Evolutionary conservation across 2,113 vertebrate species (phyloP), one percentile per base, ranked within the genome.

Genomic region (Hippocampus mohnikei): DNA sequence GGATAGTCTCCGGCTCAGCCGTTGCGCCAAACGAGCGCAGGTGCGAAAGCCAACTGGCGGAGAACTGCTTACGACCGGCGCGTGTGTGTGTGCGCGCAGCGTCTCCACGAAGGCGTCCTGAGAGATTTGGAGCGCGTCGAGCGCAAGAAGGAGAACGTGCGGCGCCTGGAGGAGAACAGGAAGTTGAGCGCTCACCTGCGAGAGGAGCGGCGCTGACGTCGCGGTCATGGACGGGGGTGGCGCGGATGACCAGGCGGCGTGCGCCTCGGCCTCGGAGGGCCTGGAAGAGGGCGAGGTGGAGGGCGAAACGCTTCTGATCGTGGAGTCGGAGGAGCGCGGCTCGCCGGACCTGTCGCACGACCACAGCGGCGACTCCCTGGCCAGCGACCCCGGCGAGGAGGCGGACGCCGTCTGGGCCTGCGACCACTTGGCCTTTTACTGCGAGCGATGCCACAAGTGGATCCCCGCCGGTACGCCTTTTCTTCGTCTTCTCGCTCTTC

Each of bases 381-480:
- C 96, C 90, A 98, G 96, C 0, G 96, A 99, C 0, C 88, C 95
- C 58, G 96, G 95, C 0, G 96, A 97, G 16, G 94, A 94, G 11
- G 71, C 82, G 0, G 93, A 93, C 3, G 74, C 87, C 0, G 93
- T 93, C 21, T 98, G 96, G 96, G 93, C 80, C 73, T 79, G 93
- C 52, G 96, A 98, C 78, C 96, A 96, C 75, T 93, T 95, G 90
- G 94, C 95, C 42, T 99, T 96, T 84, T 95, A 96, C 91, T 99
- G 97, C 0, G 96, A 99, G 77, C 96, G 95, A 85, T 99, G 97
- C 82, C 96, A 97, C 74, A 99, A 97, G 79, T 98, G 97, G 97
- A 94, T 96, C 67, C 94, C 95, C 8, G 87, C 95, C 83, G 95
- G 97, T 99, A 93, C 92, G 48, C 10, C 42, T 44, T 13, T 11